These are phyloP conservation scores for Bibio marci DNA, from an alignment of 2,888 invertebrate genomes.

Conservation along the genomic window DNA sequence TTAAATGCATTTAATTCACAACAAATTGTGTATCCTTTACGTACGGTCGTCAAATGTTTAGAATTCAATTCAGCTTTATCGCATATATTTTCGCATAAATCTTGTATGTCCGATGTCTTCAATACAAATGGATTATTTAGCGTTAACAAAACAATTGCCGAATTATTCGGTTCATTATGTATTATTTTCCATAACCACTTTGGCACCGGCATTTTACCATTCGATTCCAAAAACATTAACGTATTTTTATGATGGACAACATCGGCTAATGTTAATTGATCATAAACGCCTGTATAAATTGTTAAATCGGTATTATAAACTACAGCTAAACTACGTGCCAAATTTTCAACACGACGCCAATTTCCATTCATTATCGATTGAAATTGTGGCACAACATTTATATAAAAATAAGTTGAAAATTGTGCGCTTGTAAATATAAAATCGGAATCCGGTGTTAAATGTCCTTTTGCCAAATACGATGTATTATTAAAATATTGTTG, in stretches of 20 bases:
- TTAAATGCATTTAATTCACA: slow-evolving; percentile 7
- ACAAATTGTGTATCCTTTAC: slow-evolving; percentile 17
- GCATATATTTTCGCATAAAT: slow-evolving; percentile 16
- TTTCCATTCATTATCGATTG: slow-evolving; percentile 33
- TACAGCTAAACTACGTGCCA: slow-evolving; percentile 25
- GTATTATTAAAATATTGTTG: slow-evolving; percentile 20
- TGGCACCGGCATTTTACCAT: slow-evolving; percentile 26
- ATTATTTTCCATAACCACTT: slow-evolving; percentile 32
- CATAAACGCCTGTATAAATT: slow-evolving; percentile 30
- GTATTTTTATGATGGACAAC: background rate
- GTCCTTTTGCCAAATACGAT: slow-evolving; percentile 30
- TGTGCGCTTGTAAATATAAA: slow-evolving; percentile 31
- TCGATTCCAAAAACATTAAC: slow-evolving; percentile 16
- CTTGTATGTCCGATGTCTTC: slow-evolving; percentile 7
- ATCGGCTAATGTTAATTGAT: slow-evolving; percentile 25
- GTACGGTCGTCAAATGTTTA: slow-evolving; percentile 9
- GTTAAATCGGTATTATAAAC: slow-evolving; percentile 21
- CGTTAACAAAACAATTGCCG: slow-evolving; percentile 32
- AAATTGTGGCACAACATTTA: slow-evolving; percentile 35
- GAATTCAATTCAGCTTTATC: slow-evolving; percentile 9
- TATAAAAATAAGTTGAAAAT: slow-evolving; percentile 32
- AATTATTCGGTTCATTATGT: slow-evolving; percentile 20
- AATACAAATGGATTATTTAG: slow-evolving; percentile 31
- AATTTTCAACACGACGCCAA: slow-evolving; percentile 31
- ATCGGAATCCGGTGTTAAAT: slow-evolving; percentile 35